phyloP scores from a whole-genome alignment of 1,140 invertebrate species.

The Drosophila azteca region DNA sequence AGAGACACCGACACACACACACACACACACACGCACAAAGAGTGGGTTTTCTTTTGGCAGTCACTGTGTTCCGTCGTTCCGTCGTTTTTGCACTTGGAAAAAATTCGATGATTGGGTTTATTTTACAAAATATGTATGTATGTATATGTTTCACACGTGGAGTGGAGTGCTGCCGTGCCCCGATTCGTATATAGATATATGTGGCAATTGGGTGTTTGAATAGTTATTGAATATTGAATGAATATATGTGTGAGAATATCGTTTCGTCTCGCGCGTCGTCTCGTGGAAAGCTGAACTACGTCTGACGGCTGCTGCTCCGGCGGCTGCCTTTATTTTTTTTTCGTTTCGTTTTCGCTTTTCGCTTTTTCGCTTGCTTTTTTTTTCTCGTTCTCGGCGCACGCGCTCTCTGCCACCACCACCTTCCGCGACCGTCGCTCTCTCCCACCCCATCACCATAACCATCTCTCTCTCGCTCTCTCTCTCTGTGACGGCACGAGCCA shows the following conservation, averaged over 20 bases:
- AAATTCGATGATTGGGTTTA: slow-evolving; percentile 10
- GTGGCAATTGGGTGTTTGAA: too few relatives aligned
- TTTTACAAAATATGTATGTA: too few relatives aligned
- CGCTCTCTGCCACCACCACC: slow-evolving; percentile 59
- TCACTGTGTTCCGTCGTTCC: slow-evolving; percentile 25
- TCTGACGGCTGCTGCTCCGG: slow-evolving; percentile 51
- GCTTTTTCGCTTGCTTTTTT: slow-evolving; percentile 28
- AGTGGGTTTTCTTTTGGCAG: slow-evolving; percentile 23
- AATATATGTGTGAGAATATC: slow-evolving; percentile 15
- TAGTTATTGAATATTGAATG: too few relatives aligned
- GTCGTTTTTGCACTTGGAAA: slow-evolving; percentile 29
- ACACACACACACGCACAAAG: slow-evolving; percentile 37
- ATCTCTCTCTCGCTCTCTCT: slow-evolving; percentile 14
- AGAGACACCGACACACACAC: slow-evolving; percentile 36
- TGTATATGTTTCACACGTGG: too few relatives aligned
- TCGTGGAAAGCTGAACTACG: slow-evolving; percentile 78
- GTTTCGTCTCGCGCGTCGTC: slow-evolving; percentile 57
- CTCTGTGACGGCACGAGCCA: not conserved
- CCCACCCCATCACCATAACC: not conserved
- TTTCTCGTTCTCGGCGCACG: slow-evolving; percentile 64
- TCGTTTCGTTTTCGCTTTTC: slow-evolving; percentile 45
- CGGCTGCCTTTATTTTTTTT: slow-evolving; percentile 53
- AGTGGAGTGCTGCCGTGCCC: too few relatives aligned
- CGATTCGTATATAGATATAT: too few relatives aligned
- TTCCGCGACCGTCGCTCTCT: slow-evolving; percentile 7